These are phyloP conservation scores for Cyprinella venusta DNA, from an alignment of 2,797 vertebrate genomes.

Conservation along the genomic window DNA sequence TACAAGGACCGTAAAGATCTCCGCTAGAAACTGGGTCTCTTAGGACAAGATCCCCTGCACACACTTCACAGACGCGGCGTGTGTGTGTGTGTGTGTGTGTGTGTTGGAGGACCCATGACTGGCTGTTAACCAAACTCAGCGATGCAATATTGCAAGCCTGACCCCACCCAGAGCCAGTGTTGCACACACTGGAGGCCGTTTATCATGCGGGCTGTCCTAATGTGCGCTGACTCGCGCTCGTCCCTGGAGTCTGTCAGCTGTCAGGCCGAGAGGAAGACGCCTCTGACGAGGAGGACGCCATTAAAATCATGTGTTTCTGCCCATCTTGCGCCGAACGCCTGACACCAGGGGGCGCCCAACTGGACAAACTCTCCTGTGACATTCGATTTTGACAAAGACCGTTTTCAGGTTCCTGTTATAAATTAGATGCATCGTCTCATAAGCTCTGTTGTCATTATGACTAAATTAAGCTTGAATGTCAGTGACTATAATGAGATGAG, in stretches of 20 bases:
- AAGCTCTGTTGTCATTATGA: background rate
- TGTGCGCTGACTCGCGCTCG: conserved; percentile 31
- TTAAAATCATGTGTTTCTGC: conserved; percentile 19
- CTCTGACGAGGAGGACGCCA: conserved; percentile 1
- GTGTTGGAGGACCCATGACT: background rate
- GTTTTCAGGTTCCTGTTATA: background rate
- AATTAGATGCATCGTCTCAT: background rate
- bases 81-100: too few relatives aligned
- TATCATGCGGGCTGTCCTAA: conserved; percentile 46
- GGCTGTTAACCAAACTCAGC: conserved; percentile 30
- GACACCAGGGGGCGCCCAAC: background rate
- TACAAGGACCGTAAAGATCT: conserved; percentile 16
- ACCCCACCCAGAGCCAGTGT: conserved; percentile 30
- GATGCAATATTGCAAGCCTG: conserved; percentile 30
- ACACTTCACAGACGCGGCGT: background rate
- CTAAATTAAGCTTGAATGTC: conserved; percentile 55
- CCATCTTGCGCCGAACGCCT: background rate
- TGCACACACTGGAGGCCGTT: conserved; percentile 31
- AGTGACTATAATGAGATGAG: conserved; percentile 45
- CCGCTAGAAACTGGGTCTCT: conserved; percentile 1
- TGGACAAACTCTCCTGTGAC: background rate
- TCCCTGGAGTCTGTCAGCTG: conserved; percentile 52
- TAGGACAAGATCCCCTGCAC: background rate
- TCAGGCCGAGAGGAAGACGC: conserved; percentile 32
- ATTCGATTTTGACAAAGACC: background rate